Percentiles rank a stretch among this genome's conserved stretches.
phyloP scores from a whole-genome alignment of 2,797 vertebrate genomes.

The Sylvilagus floridanus region DNA sequence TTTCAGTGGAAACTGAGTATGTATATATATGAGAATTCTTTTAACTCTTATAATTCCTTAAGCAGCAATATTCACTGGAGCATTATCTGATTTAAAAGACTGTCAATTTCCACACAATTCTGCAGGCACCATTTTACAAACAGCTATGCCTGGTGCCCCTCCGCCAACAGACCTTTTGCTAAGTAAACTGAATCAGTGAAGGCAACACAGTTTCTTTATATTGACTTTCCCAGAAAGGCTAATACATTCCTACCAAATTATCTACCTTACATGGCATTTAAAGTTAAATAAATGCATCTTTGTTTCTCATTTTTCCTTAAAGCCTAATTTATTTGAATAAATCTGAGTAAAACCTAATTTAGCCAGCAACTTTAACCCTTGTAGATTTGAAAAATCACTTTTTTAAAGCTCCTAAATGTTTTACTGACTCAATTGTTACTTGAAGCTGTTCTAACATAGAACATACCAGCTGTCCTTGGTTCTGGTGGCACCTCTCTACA shows the following conservation, averaged over 20 bases:
- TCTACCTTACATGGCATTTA: neutral
- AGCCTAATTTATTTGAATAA: slow-evolving; percentile 23
- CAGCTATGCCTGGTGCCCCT: neutral
- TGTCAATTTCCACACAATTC: slow-evolving; percentile 30
- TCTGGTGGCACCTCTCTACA: neutral
- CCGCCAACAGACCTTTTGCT: neutral
- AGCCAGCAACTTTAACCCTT: neutral
- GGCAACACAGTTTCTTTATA: slow-evolving; percentile 21
- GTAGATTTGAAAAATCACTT: neutral
- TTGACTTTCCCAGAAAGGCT: neutral
- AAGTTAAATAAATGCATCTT: slow-evolving; percentile 57
- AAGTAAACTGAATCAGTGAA: slow-evolving; percentile 18
- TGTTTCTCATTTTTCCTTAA: slow-evolving; percentile 60
- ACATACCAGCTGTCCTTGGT: neutral
- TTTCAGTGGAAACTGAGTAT: neutral
- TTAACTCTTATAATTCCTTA: slow-evolving; percentile 17
- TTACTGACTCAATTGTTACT: neutral
- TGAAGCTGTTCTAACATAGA: neutral
- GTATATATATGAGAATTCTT: neutral
- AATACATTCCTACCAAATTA: neutral
- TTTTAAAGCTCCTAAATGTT: neutral
- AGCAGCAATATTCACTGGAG: neutral
- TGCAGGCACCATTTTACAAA: slow-evolving; percentile 52
- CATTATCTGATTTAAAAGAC: slow-evolving; percentile 17
- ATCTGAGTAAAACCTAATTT: slow-evolving; percentile 34